Evolutionary conservation across 2,113 vertebrate species (phyloP).

Genomic region (Scomber scombrus): DNA sequence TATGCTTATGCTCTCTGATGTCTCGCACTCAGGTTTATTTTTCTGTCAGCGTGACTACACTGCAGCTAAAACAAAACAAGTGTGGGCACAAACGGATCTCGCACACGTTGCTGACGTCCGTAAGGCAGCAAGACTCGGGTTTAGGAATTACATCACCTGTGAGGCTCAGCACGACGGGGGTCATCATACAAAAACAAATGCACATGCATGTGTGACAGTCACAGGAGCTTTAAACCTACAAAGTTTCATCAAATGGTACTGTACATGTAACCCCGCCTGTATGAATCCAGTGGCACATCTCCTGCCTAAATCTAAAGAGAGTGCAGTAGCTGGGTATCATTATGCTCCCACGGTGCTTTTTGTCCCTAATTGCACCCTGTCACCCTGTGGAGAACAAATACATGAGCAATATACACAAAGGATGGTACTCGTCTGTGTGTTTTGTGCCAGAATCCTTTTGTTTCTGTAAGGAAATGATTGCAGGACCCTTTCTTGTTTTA

Average conservation of each 20-base stretch:
- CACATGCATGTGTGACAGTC: conserved; percentile 9
- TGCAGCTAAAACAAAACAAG: not conserved
- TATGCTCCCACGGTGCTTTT: conserved; percentile 81
- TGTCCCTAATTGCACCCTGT: conserved; percentile 85
- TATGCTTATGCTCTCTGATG: not conserved
- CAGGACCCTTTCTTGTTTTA: conserved; percentile 53
- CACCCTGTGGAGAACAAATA: conserved; percentile 73
- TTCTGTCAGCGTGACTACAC: not conserved
- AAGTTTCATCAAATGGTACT: conserved; percentile 21
- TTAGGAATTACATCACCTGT: not conserved
- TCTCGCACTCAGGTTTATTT: not conserved
- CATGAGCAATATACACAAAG: conserved; percentile 58
- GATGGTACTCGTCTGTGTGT: conserved; percentile 49
- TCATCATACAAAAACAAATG: not conserved
- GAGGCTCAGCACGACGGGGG: not conserved
- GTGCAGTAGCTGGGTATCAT: conserved; percentile 78
- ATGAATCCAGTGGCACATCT: conserved; percentile 33
- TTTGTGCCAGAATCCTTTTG: conserved; percentile 50
- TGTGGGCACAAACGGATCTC: not conserved
- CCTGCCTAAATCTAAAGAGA: conserved; percentile 49
- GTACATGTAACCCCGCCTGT: conserved; percentile 1
- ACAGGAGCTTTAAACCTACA: not conserved
- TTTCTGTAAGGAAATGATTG: conserved; percentile 61
- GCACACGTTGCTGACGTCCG: not conserved
- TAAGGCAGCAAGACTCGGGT: not conserved